A percentile compares a stretch with the other conserved stretches of the same genome.
Evolutionary conservation across 2,888 invertebrate genomes (phyloP).

Genomic region (Apamea epomidion): DNA sequence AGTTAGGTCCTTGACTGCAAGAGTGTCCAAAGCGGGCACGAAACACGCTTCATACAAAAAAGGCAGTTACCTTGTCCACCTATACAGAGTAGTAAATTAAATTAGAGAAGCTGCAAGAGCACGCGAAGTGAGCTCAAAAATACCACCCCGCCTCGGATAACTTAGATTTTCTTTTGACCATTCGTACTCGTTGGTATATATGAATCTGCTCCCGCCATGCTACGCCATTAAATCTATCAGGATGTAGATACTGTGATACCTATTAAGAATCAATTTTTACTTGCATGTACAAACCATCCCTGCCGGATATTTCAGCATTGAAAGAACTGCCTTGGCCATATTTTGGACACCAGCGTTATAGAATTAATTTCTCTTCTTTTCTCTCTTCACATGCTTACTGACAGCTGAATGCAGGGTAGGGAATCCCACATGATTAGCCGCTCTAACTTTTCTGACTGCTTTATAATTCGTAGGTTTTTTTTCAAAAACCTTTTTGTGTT

Average conservation of each 20-base stretch:
- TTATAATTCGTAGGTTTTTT: not conserved
- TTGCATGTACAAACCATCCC: not conserved
- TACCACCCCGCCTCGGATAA: not conserved
- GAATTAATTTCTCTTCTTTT: too few species aligned
- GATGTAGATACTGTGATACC: not conserved
- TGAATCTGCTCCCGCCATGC: not conserved
- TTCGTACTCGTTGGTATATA: too few species aligned
- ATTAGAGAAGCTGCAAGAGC: not conserved
- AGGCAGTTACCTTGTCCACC: not conserved
- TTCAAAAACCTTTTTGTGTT: conserved; percentile 1
- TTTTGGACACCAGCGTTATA: not conserved
- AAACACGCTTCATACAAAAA: too few species aligned
- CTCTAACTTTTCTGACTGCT: not conserved
- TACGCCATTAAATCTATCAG: not conserved
- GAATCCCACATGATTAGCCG: not conserved
- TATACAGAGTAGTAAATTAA: not conserved
- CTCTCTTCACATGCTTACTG: not conserved
- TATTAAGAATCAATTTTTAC: not conserved
- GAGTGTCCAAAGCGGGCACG: too few species aligned
- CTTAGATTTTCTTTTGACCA: not conserved
- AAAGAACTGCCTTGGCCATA: not conserved
- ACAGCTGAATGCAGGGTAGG: not conserved
- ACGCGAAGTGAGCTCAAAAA: not conserved
- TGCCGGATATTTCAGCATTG: not conserved
- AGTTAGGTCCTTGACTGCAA: too few species aligned